These are phyloP conservation scores for Nibea coibor DNA, from an alignment of 2,113 vertebrate species.

Conservation along the genomic window DNA sequence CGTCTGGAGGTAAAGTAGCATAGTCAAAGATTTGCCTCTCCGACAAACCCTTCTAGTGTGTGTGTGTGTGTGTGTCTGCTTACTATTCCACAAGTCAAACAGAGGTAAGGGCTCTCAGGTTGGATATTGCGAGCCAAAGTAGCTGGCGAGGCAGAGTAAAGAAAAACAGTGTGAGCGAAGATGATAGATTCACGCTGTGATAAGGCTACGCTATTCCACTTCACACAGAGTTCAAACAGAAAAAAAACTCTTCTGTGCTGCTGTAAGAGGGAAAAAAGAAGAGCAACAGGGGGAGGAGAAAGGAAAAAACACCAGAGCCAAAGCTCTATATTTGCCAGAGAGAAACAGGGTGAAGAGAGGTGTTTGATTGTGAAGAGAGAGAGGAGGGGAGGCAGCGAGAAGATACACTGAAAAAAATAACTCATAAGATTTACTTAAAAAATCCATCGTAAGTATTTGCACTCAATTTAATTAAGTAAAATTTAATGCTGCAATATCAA, in stretches of 20 bases:
- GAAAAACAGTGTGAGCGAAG: neutral
- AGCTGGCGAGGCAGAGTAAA: constrained; percentile 9
- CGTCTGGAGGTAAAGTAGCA: constrained; percentile 38
- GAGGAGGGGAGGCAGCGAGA: neutral
- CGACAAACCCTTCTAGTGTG: neutral
- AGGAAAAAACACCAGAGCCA: neutral
- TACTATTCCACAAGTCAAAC: constrained; percentile 45
- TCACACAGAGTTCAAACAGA: constrained; percentile 44
- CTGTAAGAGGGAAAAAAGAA: constrained; percentile 7
- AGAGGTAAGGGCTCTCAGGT: constrained; percentile 46
- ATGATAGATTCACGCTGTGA: constrained; percentile 42
- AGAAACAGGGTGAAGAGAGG: constrained; percentile 6
- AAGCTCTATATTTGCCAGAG: constrained; percentile 45
- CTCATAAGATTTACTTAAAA: too few relatives aligned
- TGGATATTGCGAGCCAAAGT: constrained; percentile 26
- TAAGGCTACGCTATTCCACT: constrained; percentile 26
- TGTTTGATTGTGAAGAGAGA: constrained; percentile 33
- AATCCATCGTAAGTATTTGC: too few relatives aligned
- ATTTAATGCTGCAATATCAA: too few relatives aligned
- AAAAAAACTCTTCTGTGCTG: neutral
- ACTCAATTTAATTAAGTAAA: too few relatives aligned
- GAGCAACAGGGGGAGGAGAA: neutral
- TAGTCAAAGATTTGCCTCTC: constrained; percentile 37
- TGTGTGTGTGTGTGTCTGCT: neutral
- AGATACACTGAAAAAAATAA: too few relatives aligned